Evolutionary conservation across 2,797 vertebrate species (phyloP).

Genomic region (Microctenopoma lineatum): DNA sequence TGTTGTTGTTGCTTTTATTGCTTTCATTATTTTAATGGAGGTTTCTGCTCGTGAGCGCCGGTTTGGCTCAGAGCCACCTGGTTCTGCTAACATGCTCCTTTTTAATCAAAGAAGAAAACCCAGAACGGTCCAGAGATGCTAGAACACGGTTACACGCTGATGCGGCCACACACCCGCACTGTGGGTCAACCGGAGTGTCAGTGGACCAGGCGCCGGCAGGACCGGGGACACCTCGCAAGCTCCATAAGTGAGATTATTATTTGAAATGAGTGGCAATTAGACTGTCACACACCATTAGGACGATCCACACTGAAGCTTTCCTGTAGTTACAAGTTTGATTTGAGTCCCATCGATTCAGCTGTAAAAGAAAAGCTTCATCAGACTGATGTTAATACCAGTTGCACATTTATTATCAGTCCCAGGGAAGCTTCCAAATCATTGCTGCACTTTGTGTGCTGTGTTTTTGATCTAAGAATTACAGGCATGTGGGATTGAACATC

Average conservation of each 20-base stretch:
- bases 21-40: slow-evolving; percentile 87
- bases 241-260: slow-evolving; percentile 6
- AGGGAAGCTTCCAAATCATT: too few species aligned
- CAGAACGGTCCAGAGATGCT: slow-evolving; percentile 44
- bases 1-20: slow-evolving; percentile 85
- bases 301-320: slow-evolving; percentile 1
- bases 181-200: slow-evolving; percentile 20
- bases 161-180: neutral
- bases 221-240: slow-evolving; percentile 14
- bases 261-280: neutral
- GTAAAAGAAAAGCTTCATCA: neutral
- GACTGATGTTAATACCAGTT: neutral
- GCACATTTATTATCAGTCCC: neutral
- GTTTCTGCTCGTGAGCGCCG: slow-evolving; percentile 66
- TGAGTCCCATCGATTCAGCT: neutral
- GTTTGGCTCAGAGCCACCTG: slow-evolving; percentile 74
- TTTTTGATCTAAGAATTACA: neutral
- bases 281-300: slow-evolving; percentile 2
- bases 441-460: too few species aligned
- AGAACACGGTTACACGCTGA: slow-evolving; percentile 50
- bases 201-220: slow-evolving; percentile 7
- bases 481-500: neutral
- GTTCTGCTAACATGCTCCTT: slow-evolving; percentile 66
- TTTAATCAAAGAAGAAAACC: slow-evolving; percentile 65
- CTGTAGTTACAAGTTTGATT: slow-evolving; percentile 39